Percentiles rank a stretch among this genome's conserved stretches.
Evolutionary conservation across 2,113 vertebrate genomes (phyloP).

Genomic region (Nymphicus hollandicus): DNA sequence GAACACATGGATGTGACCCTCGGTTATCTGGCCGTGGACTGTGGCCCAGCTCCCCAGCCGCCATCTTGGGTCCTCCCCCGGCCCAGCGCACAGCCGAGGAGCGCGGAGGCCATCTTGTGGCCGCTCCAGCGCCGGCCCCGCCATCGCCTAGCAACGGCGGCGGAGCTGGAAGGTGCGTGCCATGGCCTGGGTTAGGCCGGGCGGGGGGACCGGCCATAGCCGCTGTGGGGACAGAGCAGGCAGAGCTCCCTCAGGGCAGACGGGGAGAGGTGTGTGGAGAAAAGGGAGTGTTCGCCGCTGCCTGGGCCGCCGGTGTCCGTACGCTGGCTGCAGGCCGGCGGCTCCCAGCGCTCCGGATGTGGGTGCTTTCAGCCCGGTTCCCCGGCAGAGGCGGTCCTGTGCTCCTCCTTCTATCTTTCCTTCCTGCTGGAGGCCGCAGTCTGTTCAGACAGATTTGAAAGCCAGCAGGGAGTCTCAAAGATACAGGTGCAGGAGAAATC

Average conservation of each 20-base stretch:
- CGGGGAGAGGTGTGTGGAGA: neutral
- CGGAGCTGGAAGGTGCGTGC: neutral
- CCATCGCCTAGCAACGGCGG: slow-evolving; percentile 28
- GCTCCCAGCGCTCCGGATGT: neutral
- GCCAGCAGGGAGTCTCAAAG: neutral
- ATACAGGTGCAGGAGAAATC: neutral
- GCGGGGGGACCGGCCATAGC: neutral
- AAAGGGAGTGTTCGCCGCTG: fast-evolving
- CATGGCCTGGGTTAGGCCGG: neutral
- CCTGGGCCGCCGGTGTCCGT: neutral
- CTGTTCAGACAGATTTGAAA: neutral
- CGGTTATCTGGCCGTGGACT: fast-evolving
- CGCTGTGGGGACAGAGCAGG: neutral
- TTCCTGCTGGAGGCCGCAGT: neutral
- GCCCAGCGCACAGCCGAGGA: neutral
- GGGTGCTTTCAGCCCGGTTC: too few relatives aligned
- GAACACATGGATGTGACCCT: too few relatives aligned
- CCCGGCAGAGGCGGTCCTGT: too few relatives aligned
- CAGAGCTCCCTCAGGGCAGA: neutral
- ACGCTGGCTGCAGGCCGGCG: neutral
- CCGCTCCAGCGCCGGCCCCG: neutral
- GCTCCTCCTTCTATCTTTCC: fast-evolving
- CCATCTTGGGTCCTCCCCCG: neutral
- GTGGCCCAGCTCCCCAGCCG: neutral
- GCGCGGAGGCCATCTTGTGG: slow-evolving; percentile 49